Evolutionary conservation across 2,113 vertebrate genomes (phyloP).

Genomic region (Sciurus niger): DNA sequence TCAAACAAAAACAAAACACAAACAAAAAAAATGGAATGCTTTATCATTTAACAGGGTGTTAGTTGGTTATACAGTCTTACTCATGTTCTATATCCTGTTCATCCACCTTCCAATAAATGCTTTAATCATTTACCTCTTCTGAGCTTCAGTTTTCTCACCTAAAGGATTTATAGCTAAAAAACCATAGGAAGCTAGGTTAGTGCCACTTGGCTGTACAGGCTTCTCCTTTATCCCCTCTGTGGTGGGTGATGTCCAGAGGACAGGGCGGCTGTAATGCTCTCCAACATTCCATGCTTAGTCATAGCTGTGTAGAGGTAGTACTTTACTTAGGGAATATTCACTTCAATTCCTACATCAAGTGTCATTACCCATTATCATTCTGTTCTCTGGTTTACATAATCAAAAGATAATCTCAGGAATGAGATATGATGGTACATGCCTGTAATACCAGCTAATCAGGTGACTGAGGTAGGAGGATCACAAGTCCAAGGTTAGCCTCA

Average conservation of each 20-base stretch:
- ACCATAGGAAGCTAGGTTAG: no score
- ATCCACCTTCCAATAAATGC: neutral
- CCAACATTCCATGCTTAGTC: neutral
- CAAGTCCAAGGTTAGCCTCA: no score
- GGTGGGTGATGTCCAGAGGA: neutral
- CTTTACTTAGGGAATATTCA: constrained; percentile 49
- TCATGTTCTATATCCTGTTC: neutral
- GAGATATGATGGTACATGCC: no score
- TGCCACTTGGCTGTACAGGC: neutral
- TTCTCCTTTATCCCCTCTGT: neutral
- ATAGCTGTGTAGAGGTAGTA: constrained; percentile 18
- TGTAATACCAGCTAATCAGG: no score
- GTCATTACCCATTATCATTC: neutral
- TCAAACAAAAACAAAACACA: neutral
- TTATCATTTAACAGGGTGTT: neutral
- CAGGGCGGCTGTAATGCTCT: neutral
- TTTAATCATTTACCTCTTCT: neutral
- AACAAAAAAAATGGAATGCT: neutral
- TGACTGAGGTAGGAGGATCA: no score
- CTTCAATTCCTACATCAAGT: constrained; percentile 70
- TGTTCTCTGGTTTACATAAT: constrained; percentile 5
- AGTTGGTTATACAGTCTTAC: neutral
- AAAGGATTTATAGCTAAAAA: no score
- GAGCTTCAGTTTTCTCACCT: neutral
- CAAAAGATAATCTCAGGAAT: neutral